Base-by-base conservation (phyloP, 1,140 invertebrate genomes). In the Pseudachorutes palmiensis region DNA sequence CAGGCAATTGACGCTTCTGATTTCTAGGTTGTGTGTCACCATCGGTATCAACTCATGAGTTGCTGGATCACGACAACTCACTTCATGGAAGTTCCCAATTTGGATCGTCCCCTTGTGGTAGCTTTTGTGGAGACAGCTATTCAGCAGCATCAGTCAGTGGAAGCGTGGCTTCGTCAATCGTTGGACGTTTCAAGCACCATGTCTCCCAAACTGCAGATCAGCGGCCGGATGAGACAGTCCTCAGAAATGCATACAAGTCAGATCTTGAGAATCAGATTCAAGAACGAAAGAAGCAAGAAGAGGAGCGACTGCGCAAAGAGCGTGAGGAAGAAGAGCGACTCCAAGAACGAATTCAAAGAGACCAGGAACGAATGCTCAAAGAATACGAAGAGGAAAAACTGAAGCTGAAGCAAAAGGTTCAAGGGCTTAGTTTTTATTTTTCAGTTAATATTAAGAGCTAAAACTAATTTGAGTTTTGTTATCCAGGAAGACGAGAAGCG, bases 341-440 rank as follows among this genome's bases (percentile, higher is more conserved):
- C 24, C 51, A 55, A 55, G 12, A 55, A 26, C 9, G 24, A 24
- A 55, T 55, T 19, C 12, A 55, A 55, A 5, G 24, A 26, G 51
- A 55, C 51, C 51, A 55, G 24, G 51, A 55, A 22, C 51, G 51
- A 9, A 55, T 55, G 51, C 51, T 55, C 51, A 55, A 55, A 26
- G 51, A 55, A 55, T 55, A 16, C 24, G 12, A 55, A 24, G 51
- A 55, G 24, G 51, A 55, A 55, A 12, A 55, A 24, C 9, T 55
- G 12, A 9, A 24, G 24, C 12, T 55, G 14, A 55, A 55, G 51
- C 51, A 55, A 55, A 55, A 55, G 24, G 51, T 55, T 41, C 36
- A 41, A 41, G 24, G 51, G 24, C 12, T 5, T 16, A 55, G 9
- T 14, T 19, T 55, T 55, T 22, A 55, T 5, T 19, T 14, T 22